Evolutionary conservation across 1,140 invertebrate species (phyloP).

Genomic region (Harlomillsia oculata): DNA sequence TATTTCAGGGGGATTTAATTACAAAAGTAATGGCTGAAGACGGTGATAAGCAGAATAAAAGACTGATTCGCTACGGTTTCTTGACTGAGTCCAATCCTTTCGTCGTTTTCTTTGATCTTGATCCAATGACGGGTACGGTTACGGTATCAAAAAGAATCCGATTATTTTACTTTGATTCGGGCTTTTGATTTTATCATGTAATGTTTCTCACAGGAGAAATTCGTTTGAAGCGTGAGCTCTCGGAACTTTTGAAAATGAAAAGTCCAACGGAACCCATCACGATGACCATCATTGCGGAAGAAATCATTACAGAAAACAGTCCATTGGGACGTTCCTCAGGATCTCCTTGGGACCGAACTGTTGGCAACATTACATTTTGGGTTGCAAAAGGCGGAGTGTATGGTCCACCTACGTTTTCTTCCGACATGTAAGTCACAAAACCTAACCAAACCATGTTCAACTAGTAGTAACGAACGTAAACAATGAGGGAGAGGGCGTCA

Average conservation of each 20-base stretch:
- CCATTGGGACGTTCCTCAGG: conserved; percentile 32
- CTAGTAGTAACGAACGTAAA: too few species aligned
- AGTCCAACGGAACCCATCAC: conserved; percentile 66
- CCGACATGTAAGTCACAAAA: conserved; percentile 17
- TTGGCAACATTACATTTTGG: conserved; percentile 31
- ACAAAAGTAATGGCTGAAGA: conserved; percentile 73
- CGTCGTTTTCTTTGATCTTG: conserved; percentile 69
- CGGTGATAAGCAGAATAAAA: conserved; percentile 71
- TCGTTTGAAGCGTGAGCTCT: conserved; percentile 27
- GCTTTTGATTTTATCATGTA: too few species aligned
- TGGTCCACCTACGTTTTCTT: conserved; percentile 30
- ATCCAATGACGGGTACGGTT: conserved; percentile 60
- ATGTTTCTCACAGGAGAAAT: conserved; percentile 48
- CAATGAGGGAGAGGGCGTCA: too few species aligned
- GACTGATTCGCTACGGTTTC: conserved; percentile 69
- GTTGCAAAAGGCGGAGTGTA: conserved; percentile 6
- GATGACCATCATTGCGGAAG: conserved; percentile 71
- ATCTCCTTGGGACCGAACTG: not conserved
- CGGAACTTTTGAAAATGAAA: conserved; percentile 62
- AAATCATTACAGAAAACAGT: conserved; percentile 52
- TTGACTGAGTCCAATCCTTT: conserved; percentile 72
- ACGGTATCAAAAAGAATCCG: not conserved
- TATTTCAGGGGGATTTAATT: conserved; percentile 50
- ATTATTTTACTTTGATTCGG: too few species aligned
- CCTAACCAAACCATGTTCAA: too few species aligned